A percentile compares a stretch with the other conserved stretches of the same genome.
Evolutionary conservation across 2,113 vertebrate species (phyloP).

Genomic region (Ondatra zibethicus): DNA sequence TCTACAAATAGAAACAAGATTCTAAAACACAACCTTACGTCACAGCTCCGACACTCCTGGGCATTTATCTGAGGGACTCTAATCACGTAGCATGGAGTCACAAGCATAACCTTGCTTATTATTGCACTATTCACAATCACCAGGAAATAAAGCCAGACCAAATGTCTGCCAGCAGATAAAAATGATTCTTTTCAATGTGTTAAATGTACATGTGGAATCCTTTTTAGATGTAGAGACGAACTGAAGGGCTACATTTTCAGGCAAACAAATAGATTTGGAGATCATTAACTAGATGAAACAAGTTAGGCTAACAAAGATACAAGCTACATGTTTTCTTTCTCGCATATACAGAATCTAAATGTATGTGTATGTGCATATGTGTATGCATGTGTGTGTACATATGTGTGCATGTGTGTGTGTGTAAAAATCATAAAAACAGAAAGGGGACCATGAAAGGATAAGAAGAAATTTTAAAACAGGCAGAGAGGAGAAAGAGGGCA

Average conservation of each 20-base stretch:
- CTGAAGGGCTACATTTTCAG: background rate
- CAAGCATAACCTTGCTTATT: background rate
- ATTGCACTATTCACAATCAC: background rate
- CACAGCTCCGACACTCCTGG: background rate
- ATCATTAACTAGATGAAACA: background rate
- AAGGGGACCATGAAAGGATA: background rate
- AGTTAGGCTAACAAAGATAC: background rate
- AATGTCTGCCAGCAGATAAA: background rate
- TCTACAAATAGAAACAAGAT: background rate
- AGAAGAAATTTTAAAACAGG: background rate
- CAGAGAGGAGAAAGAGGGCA: too few relatives aligned
- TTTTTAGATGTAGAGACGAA: background rate
- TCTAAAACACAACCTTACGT: too few relatives aligned
- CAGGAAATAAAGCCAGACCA: background rate
- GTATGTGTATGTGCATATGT: too few relatives aligned
- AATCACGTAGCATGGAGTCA: background rate
- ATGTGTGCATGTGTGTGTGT: background rate
- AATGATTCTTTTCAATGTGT: too few relatives aligned
- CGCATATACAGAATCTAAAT: background rate
- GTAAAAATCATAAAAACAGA: background rate
- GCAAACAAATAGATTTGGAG: background rate
- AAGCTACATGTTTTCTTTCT: background rate
- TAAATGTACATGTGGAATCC: background rate
- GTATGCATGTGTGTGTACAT: background rate
- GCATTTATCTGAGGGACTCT: too few relatives aligned